Evolutionary conservation across 2,888 invertebrate species (phyloP).

Genomic region (Bugulina stolonifera): DNA sequence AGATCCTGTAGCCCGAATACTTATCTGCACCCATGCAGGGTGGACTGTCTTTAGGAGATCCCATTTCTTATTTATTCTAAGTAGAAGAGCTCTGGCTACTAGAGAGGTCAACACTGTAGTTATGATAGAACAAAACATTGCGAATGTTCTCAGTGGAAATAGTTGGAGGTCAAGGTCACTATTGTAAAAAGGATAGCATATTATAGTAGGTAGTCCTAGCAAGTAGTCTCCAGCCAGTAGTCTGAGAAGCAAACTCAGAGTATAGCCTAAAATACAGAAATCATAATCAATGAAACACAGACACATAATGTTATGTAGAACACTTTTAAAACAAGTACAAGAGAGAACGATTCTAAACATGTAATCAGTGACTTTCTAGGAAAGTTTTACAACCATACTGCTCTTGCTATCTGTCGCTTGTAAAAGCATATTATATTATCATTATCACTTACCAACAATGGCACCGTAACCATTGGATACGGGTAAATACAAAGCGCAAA

Average conservation of each 20-base stretch:
- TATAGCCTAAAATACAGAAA: conserved; percentile 44
- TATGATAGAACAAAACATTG: conserved; percentile 78
- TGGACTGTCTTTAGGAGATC: neutral
- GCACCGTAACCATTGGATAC: conserved; percentile 40
- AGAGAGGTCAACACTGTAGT: conserved; percentile 75
- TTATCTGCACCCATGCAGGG: neutral
- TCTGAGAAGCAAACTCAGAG: conserved; percentile 71
- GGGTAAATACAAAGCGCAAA: conserved; percentile 35
- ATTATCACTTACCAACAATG: conserved; percentile 31
- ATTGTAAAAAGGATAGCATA: conserved; percentile 73
- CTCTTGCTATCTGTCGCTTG: too few species aligned
- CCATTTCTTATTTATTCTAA: neutral
- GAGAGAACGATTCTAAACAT: too few species aligned
- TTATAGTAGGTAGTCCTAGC: conserved; percentile 65
- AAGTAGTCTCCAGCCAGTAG: conserved; percentile 81
- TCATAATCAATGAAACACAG: neutral
- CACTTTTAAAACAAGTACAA: too few species aligned
- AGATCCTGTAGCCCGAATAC: too few species aligned
- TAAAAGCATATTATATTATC: too few species aligned
- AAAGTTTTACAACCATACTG: too few species aligned
- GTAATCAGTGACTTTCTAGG: too few species aligned
- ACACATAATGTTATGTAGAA: neutral
- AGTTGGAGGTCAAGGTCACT: conserved; percentile 62
- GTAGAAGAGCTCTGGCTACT: conserved; percentile 57
- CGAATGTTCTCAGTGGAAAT: conserved; percentile 91